Percentiles rank a stretch among this genome's conserved stretches.
Evolutionary conservation across 2,888 invertebrate genomes (phyloP).

Genomic region (Fragum whitleyi): DNA sequence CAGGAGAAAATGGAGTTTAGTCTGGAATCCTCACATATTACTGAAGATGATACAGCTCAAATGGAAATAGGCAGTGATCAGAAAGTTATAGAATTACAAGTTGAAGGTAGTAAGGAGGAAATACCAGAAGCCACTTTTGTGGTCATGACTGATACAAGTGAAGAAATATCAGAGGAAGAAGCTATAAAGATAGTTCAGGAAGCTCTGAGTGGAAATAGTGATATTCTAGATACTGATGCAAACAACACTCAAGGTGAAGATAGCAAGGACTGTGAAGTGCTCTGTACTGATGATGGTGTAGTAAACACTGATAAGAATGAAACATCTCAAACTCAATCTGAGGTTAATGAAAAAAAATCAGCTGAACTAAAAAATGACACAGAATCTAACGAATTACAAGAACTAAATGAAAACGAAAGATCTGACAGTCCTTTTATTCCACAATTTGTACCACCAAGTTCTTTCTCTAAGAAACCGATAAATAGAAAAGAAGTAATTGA

Average conservation of each 20-base stretch:
- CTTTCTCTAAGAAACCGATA: not conserved
- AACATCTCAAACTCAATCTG: not conserved
- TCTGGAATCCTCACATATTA: not conserved
- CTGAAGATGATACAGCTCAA: not conserved
- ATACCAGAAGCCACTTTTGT: conserved; percentile 68
- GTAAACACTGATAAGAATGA: not conserved
- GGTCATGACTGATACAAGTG: conserved; percentile 71
- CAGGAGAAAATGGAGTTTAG: conserved; percentile 1
- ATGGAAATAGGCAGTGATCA: not conserved
- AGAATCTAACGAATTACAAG: not conserved
- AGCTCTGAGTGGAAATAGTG: conserved; percentile 54
- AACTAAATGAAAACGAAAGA: conserved; percentile 10
- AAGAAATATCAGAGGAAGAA: conserved; percentile 75
- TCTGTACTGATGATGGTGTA: not conserved
- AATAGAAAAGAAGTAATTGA: not conserved
- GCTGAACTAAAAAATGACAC: not conserved
- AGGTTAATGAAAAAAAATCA: not conserved
- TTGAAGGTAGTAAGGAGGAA: conserved; percentile 22
- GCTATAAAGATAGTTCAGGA: conserved; percentile 71
- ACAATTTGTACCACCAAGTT: not conserved
- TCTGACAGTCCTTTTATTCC: conserved; percentile 43
- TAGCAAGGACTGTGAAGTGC: not conserved
- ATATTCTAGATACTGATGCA: conserved; percentile 12
- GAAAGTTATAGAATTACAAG: not conserved
- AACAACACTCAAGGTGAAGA: not conserved